These are phyloP conservation scores for Plotosus lineatus DNA, from an alignment of 2,113 vertebrate genomes.

Conservation along the genomic window DNA sequence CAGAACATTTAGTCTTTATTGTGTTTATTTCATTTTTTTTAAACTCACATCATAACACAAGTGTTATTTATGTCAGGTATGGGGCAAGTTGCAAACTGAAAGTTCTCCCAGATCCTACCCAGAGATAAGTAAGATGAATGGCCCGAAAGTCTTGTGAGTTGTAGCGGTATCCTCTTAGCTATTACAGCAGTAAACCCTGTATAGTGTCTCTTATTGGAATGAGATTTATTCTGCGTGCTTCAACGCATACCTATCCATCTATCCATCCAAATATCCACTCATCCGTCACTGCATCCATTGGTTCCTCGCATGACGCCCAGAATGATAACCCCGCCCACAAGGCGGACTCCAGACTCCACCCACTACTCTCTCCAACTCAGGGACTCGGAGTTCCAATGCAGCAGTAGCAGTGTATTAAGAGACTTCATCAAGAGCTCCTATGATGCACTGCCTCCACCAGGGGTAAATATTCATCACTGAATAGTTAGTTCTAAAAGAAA, in stretches of 20 bases:
- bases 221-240: not conserved
- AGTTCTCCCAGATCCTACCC: not conserved
- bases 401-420: slow-evolving; percentile 43
- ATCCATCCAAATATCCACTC: slow-evolving; percentile 10
- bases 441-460: slow-evolving; percentile 32
- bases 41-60: not conserved
- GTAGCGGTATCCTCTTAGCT: not conserved
- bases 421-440: slow-evolving; percentile 37
- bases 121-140: not conserved
- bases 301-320: slow-evolving; percentile 55
- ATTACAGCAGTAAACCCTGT: not conserved
- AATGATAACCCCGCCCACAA: slow-evolving; percentile 62
- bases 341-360: slow-evolving; percentile 15
- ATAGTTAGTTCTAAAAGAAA: not conserved
- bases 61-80: not conserved
- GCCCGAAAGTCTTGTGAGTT: not conserved
- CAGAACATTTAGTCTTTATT: too few relatives aligned
- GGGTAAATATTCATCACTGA: not conserved
- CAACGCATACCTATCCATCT: not conserved
- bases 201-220: not conserved
- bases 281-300: too few relatives aligned
- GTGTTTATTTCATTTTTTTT: too few relatives aligned
- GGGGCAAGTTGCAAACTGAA: not conserved
- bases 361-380: slow-evolving; percentile 63
- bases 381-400: slow-evolving; percentile 41